Evolutionary conservation across 1,140 invertebrate species (phyloP), one percentile per base, ranked within the genome.

Genomic region (Plutomurus gul): DNA sequence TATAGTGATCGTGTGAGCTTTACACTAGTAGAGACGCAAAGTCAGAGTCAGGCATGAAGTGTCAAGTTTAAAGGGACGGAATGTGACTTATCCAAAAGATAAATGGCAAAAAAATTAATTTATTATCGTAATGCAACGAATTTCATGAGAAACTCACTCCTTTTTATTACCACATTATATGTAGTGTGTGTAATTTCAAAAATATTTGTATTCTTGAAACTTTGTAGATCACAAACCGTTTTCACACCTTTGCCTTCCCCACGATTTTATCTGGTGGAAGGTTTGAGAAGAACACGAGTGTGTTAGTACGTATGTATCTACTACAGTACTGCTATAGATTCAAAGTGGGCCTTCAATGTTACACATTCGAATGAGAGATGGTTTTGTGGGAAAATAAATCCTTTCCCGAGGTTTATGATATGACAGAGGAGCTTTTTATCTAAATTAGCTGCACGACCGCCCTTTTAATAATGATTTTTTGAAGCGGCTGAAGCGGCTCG

Each of bases 381-480:
- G 56, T 65, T 65, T 65, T 65, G 56, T 65, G 56, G 56, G 56
- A 65, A 65, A 65, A 65, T 65, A 65, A 65, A 65, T 65, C 30
- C 56, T 65, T 65, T 33, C 30, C 36, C 36, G 30, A 65, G 56
- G 30, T 65, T 65, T 65, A 65, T 33, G 56, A 65, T 65, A 33
- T 33, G 56, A 33, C 56, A 30, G 51, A 65, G 56, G 27, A 43
- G 56, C 27, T 30, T 33, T n/a, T 65, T 65, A 65, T 65, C 56
- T 65, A 65, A 65, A 65, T 65, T 65, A 65, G 56, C 11, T 33
- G 56, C 30, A 65, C 56, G 56, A 65, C 56, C 56, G 36, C 56
- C 56, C 56, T 65, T 65, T 65, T 65, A 65, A 65, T 65, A 65
- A 65, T 65, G 56, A 65, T 65, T 65, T 65, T 65, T 65, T 65